Evolutionary conservation across 2,888 invertebrate genomes (phyloP), one percentile per base, ranked within the genome.

Genomic region (Erebia ligea): DNA sequence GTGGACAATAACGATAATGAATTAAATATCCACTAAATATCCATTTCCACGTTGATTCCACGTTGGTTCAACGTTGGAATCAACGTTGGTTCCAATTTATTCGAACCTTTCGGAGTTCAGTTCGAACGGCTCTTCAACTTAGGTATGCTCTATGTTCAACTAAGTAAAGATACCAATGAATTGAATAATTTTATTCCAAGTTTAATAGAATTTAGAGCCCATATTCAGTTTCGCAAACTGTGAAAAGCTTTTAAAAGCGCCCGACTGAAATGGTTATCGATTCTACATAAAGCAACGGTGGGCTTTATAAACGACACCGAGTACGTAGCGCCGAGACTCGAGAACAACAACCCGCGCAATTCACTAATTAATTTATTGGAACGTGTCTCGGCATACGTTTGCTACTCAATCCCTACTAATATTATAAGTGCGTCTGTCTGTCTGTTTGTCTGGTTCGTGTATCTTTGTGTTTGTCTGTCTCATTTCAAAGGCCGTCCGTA

Each of bases 311-410:
- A 54, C 40, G 19, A 42, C 19, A 54, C 42, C 34, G 40, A 66
- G 62, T 48, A 13, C 54, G n/a, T 68, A 56, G 17, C 17, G 17
- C 3, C 10, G 56, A 21, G 54, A 19, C 21, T 21, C 4, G 66
- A 54, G 56, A 66, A 52, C 21, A 58, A 66, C 72, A 34, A 42
- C 42, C 58, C 42, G 52, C 65, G 72, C 57, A 45, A 67, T 69
- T 54, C 62, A 58, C 54, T 72, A 70, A 69, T 69, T 63, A 67
- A 57, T 59, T 59, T 59, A 72, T 69, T 63, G 65, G 58, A 50
- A 64, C 52, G 50, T 57, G 57, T 64, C 64, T 56, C 56, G 13
- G 62, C 54, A 69, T 56, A 40, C 9, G 42, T 58, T 57, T 62
- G 15, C 45, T 19, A 57, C 61, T 45, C 52, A 11, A 45, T 45